phyloP scores from a whole-genome alignment of 2,888 invertebrate species.

The Papilio protenor region DNA sequence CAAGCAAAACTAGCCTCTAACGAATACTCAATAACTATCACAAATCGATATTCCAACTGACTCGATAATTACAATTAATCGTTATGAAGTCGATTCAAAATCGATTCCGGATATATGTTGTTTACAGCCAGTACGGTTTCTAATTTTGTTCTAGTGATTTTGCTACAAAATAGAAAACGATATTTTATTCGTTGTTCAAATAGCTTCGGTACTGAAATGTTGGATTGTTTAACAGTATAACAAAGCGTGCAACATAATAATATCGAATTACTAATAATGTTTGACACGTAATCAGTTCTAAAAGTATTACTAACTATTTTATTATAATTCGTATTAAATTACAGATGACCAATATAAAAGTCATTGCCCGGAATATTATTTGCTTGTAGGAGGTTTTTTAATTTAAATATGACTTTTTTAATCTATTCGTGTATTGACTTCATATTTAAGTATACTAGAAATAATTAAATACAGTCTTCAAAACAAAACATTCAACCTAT shows the following conservation, averaged over 20 bases:
- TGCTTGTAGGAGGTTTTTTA: not conserved
- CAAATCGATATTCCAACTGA: slow-evolving; percentile 46
- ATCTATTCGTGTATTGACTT: not conserved
- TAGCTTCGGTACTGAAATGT: not conserved
- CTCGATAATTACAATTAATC: slow-evolving; percentile 16
- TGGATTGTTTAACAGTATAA: not conserved
- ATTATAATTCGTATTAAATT: not conserved
- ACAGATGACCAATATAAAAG: slow-evolving; percentile 14
- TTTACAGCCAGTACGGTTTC: slow-evolving; percentile 19
- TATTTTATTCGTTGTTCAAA: slow-evolving; percentile 41
- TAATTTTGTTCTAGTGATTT: slow-evolving; percentile 19
- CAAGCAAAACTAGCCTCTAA: slow-evolving; percentile 64
- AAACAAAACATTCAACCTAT: too few species aligned
- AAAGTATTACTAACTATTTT: not conserved
- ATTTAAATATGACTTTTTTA: not conserved
- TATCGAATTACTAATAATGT: not conserved
- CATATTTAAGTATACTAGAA: too few species aligned
- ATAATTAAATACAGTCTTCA: too few species aligned
- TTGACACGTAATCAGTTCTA: not conserved
- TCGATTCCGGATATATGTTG: slow-evolving; percentile 1
- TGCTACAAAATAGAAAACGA: slow-evolving; percentile 20
- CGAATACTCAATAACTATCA: slow-evolving; percentile 52
- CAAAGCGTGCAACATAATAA: not conserved
- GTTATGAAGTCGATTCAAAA: slow-evolving; percentile 19
- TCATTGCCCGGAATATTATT: slow-evolving; percentile 8